Evolutionary conservation across 1,140 invertebrate species (phyloP).

Genomic region (Neodiprion lecontei): DNA sequence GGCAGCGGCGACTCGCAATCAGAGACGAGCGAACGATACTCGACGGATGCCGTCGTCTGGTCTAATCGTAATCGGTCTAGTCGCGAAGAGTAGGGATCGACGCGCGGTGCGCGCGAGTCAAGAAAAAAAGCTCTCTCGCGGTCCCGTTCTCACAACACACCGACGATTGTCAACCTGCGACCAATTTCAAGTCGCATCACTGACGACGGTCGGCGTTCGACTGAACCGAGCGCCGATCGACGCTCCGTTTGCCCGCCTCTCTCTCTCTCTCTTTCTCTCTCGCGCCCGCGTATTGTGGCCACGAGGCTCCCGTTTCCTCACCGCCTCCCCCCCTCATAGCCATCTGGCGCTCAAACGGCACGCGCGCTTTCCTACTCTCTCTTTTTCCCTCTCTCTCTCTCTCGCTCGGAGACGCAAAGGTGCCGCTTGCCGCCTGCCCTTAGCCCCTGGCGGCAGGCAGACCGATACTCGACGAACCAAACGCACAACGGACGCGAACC

Average conservation of each 20-base stretch:
- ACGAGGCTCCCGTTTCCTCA: constrained; percentile 28
- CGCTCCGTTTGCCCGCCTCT: constrained; percentile 39
- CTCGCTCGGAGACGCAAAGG: constrained; percentile 14
- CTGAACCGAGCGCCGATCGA: constrained; percentile 37
- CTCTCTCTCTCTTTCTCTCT: constrained; percentile 26
- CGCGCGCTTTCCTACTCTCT: constrained; percentile 30
- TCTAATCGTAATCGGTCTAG: constrained; percentile 2
- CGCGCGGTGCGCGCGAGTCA: not conserved
- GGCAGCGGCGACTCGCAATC: not conserved
- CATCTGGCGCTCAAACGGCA: constrained; percentile 47
- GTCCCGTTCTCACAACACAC: no score
- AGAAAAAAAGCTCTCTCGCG: not conserved
- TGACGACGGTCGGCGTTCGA: constrained; percentile 45
- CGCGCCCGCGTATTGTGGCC: constrained; percentile 5
- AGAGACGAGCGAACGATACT: not conserved
- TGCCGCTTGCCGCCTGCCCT: constrained; percentile 16
- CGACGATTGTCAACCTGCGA: no score
- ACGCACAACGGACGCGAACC: no score
- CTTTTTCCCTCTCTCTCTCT: not conserved
- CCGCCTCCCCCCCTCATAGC: constrained; percentile 27
- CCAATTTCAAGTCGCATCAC: constrained; percentile 8
- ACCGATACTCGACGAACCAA: no score
- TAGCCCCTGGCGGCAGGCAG: constrained; percentile 26
- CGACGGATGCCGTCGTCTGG: constrained; percentile 9
- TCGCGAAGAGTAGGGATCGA: not conserved